A percentile compares a stretch with the other conserved stretches of the same genome.
Evolutionary conservation across 2,888 invertebrate genomes (phyloP).

Genomic region (Chouioia cunea): DNA sequence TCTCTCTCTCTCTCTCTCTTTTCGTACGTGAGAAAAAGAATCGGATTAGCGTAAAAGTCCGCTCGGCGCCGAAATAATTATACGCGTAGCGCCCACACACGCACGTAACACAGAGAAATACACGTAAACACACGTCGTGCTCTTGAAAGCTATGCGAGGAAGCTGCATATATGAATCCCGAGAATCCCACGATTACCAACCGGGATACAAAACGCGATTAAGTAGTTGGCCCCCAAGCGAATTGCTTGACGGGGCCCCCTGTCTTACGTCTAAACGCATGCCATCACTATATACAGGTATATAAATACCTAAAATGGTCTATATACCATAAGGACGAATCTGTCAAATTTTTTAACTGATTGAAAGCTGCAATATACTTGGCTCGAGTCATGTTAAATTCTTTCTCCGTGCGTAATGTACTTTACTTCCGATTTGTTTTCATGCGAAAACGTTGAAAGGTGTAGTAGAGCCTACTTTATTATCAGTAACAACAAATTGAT

Average conservation of each 20-base stretch:
- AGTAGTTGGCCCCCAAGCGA: slow-evolving; percentile 1
- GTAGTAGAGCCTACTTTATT: too few relatives aligned
- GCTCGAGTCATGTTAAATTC: too few relatives aligned
- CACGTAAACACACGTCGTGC: not conserved
- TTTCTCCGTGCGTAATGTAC: not conserved
- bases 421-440: too few relatives aligned
- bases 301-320: too few relatives aligned
- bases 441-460: too few relatives aligned
- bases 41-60: slow-evolving; percentile 46
- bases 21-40: slow-evolving; percentile 49
- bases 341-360: too few relatives aligned
- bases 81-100: slow-evolving; percentile 57
- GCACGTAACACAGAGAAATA: slow-evolving; percentile 30
- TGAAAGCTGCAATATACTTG: too few relatives aligned
- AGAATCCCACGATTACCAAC: slow-evolving; percentile 35
- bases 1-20: slow-evolving; percentile 34
- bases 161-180: slow-evolving; percentile 35
- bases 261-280: slow-evolving; percentile 17
- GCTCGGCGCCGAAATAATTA: slow-evolving; percentile 59
- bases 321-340: too few relatives aligned
- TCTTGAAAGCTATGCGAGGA: not conserved
- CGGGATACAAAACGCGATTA: slow-evolving; percentile 29
- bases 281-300: too few relatives aligned
- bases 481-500: too few relatives aligned
- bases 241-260: not conserved